Evolutionary conservation across 2,113 vertebrate species (phyloP).

Genomic region (Pseudolaguvia tuberculata): DNA sequence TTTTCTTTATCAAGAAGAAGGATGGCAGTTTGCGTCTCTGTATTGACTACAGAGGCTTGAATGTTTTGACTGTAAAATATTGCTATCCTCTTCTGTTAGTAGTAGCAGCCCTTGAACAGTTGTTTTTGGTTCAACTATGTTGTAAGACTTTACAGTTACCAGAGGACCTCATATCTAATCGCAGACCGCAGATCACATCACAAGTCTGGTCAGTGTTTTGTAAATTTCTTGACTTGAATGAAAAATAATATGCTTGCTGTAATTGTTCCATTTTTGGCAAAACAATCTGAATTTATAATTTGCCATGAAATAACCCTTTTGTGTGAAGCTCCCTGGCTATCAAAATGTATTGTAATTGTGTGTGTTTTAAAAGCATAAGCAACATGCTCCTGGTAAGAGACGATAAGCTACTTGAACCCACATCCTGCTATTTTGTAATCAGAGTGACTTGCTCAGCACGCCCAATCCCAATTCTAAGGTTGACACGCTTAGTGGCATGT

Average conservation of each 20-base stretch:
- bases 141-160: too few species aligned
- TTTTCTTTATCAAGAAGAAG: too few species aligned
- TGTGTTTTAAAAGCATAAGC: constrained; percentile 51
- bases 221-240: too few species aligned
- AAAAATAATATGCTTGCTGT: not conserved
- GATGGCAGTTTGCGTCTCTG: too few species aligned
- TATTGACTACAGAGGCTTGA: too few species aligned
- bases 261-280: constrained; percentile 4
- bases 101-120: too few species aligned
- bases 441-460: constrained; percentile 59
- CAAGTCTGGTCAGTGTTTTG: too few species aligned
- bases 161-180: too few species aligned
- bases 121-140: too few species aligned
- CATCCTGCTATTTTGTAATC: constrained; percentile 67
- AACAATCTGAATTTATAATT: constrained; percentile 7
- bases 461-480: constrained; percentile 54
- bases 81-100: too few species aligned
- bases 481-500: constrained; percentile 53
- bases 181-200: too few species aligned
- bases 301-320: constrained; percentile 39
- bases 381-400: constrained; percentile 58
- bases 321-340: constrained; percentile 26
- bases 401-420: constrained; percentile 66
- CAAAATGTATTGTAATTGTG: constrained; percentile 32
- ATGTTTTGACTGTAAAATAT: too few species aligned